A percentile compares a stretch with the other conserved stretches of the same genome.
phyloP scores from a whole-genome alignment of 2,888 invertebrate species.

The Crocallis elinguaria region DNA sequence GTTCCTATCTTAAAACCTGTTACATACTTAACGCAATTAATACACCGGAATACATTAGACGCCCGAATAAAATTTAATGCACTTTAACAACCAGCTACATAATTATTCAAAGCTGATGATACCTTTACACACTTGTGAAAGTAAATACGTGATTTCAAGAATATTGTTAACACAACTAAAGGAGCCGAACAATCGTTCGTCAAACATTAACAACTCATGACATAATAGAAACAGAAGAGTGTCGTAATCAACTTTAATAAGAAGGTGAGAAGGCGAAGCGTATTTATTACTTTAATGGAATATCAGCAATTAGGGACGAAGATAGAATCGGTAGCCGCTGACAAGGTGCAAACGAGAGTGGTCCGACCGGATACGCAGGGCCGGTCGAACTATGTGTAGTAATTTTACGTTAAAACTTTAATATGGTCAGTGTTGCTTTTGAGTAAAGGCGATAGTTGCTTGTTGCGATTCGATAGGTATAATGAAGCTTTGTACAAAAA shows the following conservation, averaged over 20 bases:
- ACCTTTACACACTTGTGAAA: conserved; percentile 56
- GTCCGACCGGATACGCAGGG: conserved; percentile 72
- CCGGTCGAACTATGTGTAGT: conserved; percentile 47
- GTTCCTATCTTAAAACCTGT: conserved; percentile 30
- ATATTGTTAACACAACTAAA: conserved; percentile 63
- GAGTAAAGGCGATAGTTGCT: conserved; percentile 47
- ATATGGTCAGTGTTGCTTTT: conserved; percentile 46
- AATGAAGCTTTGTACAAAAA: conserved; percentile 60
- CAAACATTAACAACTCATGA: conserved; percentile 73
- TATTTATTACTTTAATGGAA: conserved; percentile 83
- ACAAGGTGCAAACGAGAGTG: conserved; percentile 84
- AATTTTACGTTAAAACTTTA: conserved; percentile 41
- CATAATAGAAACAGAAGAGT: conserved; percentile 76
- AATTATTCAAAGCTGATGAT: conserved; percentile 60
- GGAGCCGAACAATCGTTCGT: conserved; percentile 63
- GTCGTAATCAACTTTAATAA: conserved; percentile 78
- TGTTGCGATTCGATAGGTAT: conserved; percentile 39
- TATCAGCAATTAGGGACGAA: conserved; percentile 79
- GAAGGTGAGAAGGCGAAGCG: conserved; percentile 76
- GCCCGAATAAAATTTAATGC: conserved; percentile 41
- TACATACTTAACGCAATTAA: conserved; percentile 42
- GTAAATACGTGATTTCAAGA: conserved; percentile 64
- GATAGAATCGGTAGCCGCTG: conserved; percentile 82
- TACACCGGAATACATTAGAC: conserved; percentile 46
- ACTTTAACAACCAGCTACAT: conserved; percentile 50